phyloP scores from a whole-genome alignment of 2,888 invertebrate species.

The Agrenia bidenticulata region DNA sequence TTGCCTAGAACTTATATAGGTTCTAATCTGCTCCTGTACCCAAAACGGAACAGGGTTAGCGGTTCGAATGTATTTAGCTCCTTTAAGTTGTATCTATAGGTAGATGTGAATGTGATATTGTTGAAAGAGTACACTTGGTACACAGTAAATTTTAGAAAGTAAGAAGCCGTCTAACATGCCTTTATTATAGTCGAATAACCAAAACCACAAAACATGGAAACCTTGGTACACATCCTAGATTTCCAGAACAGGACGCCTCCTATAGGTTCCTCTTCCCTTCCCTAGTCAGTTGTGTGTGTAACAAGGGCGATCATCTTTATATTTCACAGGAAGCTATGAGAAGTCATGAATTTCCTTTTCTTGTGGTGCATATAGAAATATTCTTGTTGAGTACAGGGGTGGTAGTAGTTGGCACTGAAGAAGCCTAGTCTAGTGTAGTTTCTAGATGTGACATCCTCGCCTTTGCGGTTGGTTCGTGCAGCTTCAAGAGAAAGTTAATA shows the following conservation, averaged over 20 bases:
- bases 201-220: conserved; percentile 8
- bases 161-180: background rate
- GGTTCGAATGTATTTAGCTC: too few relatives aligned
- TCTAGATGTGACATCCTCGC: background rate
- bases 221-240: background rate
- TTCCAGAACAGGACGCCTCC: background rate
- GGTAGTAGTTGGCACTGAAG: background rate
- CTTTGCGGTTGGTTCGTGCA: conserved; percentile 4
- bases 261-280: too few relatives aligned
- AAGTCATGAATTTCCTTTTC: conserved; percentile 6
- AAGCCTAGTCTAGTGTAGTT: background rate
- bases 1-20: background rate
- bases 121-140: too few relatives aligned
- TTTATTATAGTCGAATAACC: background rate
- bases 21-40: conserved; percentile 5
- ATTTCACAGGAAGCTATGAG: background rate
- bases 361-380: too few relatives aligned
- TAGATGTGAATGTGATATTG: too few relatives aligned
- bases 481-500: conserved; percentile 27
- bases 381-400: background rate
- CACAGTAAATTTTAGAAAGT: too few relatives aligned
- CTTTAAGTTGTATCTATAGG: too few relatives aligned
- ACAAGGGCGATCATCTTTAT: conserved; percentile 7
- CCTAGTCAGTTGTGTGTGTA: background rate
- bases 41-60: background rate